Evolutionary conservation across 2,888 invertebrate genomes (phyloP).

Genomic region (Euzetes globulus): DNA sequence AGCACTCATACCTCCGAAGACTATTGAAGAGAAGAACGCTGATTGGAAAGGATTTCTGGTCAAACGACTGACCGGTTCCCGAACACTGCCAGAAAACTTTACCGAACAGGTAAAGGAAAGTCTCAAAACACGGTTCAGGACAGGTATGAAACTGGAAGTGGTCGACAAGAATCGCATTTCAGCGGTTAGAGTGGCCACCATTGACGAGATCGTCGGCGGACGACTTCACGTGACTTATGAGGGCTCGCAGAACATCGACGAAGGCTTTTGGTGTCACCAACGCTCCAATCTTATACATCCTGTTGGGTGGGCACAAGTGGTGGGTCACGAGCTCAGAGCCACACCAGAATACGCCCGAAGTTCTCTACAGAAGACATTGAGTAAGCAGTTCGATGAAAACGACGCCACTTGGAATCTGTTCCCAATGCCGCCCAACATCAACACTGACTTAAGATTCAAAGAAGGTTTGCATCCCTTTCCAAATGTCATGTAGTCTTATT

Average conservation of each 20-base stretch:
- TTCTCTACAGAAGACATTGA: slow-evolving; percentile 49
- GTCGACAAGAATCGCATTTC: slow-evolving; percentile 93
- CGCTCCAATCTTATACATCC: slow-evolving; percentile 89
- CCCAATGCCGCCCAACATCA: slow-evolving; percentile 27
- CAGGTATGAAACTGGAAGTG: slow-evolving; percentile 73
- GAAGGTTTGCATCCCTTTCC: slow-evolving; percentile 55
- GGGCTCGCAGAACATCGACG: slow-evolving; percentile 50
- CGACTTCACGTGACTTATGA: slow-evolving; percentile 83
- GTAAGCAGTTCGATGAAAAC: slow-evolving; percentile 61
- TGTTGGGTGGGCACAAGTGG: slow-evolving; percentile 87
- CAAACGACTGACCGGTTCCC: slow-evolving; percentile 83
- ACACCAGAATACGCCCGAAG: slow-evolving; percentile 54
- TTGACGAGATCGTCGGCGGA: slow-evolving; percentile 84
- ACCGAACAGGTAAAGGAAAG: slow-evolving; percentile 53
- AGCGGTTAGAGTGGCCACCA: slow-evolving; percentile 74
- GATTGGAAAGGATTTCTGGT: slow-evolving; percentile 96
- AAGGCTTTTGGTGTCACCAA: slow-evolving; percentile 92
- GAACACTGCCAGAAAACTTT: slow-evolving; percentile 87
- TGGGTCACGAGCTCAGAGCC: slow-evolving; percentile 81
- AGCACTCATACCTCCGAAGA: slow-evolving; percentile 84
- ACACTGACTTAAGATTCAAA: slow-evolving; percentile 48
- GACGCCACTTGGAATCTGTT: slow-evolving; percentile 77
- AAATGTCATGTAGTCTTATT: slow-evolving; percentile 51
- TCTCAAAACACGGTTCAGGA: slow-evolving; percentile 49
- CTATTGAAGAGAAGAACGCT: slow-evolving; percentile 81